These are phyloP conservation scores for Desoria tigrina DNA, from an alignment of 2,888 invertebrate species.

Conservation along the genomic window DNA sequence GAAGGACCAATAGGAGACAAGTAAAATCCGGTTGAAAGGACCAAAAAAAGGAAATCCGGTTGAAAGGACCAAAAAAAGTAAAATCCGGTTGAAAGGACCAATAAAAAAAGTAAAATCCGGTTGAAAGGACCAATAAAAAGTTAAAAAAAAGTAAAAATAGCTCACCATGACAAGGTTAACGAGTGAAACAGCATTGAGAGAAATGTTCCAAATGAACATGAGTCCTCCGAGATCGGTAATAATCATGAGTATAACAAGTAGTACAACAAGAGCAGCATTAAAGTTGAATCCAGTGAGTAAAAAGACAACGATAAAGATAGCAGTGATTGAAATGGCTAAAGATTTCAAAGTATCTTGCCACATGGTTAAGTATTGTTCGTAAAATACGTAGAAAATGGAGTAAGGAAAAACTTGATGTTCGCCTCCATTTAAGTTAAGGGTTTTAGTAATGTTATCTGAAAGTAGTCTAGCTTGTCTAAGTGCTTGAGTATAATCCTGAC, in stretches of 20 bases:
- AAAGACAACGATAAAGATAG: constrained; percentile 94
- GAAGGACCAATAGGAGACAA: too few species aligned
- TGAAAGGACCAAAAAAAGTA: too few species aligned
- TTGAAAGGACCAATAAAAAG: too few species aligned
- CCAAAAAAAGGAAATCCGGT: too few species aligned
- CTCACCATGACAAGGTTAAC: too few species aligned
- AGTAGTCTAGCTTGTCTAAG: constrained; percentile 73
- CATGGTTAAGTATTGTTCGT: constrained; percentile 90
- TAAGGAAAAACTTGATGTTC: constrained; percentile 76
- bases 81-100: too few species aligned
- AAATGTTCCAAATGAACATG: too few species aligned
- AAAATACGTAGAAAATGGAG: constrained; percentile 89
- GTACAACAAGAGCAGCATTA: constrained; percentile 79
- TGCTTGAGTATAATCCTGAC: constrained; percentile 80
- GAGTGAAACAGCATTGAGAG: too few species aligned
- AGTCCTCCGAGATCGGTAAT: constrained; percentile 70
- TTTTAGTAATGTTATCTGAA: constrained; percentile 71
- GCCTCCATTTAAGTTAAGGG: constrained; percentile 64
- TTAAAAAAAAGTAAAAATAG: too few species aligned
- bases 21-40: too few species aligned
- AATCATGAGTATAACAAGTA: constrained; percentile 78
- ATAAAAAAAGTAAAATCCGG: too few species aligned
- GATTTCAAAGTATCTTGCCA: constrained; percentile 81
- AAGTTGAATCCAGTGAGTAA: constrained; percentile 59
- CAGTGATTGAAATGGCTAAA: constrained; percentile 80